Evolutionary conservation across 1,140 invertebrate species (phyloP).

Genomic region (Dysdera silvatica): DNA sequence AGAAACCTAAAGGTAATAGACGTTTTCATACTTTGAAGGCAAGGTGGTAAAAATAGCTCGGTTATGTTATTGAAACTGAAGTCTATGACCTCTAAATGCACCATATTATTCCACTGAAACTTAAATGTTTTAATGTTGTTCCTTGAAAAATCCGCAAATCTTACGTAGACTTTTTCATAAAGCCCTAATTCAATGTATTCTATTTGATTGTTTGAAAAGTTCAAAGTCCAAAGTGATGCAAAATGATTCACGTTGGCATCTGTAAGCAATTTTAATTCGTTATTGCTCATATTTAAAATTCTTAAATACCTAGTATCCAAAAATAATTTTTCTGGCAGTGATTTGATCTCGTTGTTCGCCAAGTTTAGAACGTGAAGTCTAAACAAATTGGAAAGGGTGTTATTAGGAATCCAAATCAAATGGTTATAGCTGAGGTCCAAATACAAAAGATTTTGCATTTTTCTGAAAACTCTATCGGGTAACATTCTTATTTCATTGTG

Average conservation of each 20-base stretch:
- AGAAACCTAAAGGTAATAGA: slow-evolving; percentile 17
- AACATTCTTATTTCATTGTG: too few species aligned
- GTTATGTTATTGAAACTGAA: slow-evolving; percentile 4
- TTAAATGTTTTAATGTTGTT: slow-evolving; percentile 2
- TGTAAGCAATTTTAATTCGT: background rate
- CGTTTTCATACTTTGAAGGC: slow-evolving; percentile 13
- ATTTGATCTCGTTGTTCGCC: too few species aligned
- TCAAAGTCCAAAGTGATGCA: background rate
- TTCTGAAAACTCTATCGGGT: too few species aligned
- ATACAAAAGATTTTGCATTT: too few species aligned
- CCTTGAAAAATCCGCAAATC: background rate
- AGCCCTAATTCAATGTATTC: background rate
- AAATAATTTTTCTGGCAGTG: too few species aligned
- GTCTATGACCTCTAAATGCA: background rate
- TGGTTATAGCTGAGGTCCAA: too few species aligned
- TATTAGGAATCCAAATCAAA: too few species aligned
- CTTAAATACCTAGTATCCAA: background rate
- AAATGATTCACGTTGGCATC: slow-evolving; percentile 4
- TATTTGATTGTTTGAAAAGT: slow-evolving; percentile 5
- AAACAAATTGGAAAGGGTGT: too few species aligned
- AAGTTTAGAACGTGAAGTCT: too few species aligned
- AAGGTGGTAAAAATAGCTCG: slow-evolving; percentile 4
- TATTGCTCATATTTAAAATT: background rate
- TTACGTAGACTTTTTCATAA: background rate
- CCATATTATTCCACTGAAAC: background rate